These are phyloP conservation scores for Trididemnum clinides DNA, from an alignment of 23 tunicate species.

Conservation along the genomic window DNA sequence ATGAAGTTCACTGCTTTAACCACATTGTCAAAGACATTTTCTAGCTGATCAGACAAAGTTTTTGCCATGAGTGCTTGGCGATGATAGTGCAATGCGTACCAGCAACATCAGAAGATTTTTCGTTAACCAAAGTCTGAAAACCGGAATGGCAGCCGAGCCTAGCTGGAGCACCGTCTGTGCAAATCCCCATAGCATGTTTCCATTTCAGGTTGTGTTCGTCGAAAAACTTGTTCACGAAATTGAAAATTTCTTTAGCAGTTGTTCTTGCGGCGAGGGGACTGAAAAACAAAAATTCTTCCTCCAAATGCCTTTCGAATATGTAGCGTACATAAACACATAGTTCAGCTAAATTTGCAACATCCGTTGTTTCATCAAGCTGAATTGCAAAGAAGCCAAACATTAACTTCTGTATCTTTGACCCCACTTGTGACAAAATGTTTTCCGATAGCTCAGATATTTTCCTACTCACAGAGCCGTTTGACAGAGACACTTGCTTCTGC, in stretches of 20 bases:
- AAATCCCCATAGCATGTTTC: constrained; percentile 56
- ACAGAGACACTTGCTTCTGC: constrained; percentile 61
- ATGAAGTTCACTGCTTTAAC: constrained; percentile 56
- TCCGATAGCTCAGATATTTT: constrained; percentile 58
- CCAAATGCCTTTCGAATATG: constrained; percentile 54
- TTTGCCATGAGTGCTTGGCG: constrained; percentile 48
- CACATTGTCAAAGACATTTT: constrained; percentile 36
- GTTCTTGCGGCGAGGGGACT: constrained; percentile 39
- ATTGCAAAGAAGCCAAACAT: constrained; percentile 56
- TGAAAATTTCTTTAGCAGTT: constrained; percentile 47
- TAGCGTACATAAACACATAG: constrained; percentile 54
- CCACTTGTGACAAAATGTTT: constrained; percentile 70
- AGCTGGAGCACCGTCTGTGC: constrained; percentile 75
- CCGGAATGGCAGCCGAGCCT: constrained; percentile 67
- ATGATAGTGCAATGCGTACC: constrained; percentile 50
- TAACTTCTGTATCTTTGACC: constrained; percentile 59
- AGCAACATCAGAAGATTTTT: constrained; percentile 50
- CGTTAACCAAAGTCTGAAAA: constrained; percentile 48
- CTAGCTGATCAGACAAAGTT: constrained; percentile 31
- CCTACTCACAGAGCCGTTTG: constrained; percentile 66
- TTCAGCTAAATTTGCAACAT: constrained; percentile 58
- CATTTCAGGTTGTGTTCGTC: constrained; percentile 48
- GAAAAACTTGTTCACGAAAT: constrained; percentile 39
- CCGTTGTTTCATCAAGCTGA: constrained; percentile 69
- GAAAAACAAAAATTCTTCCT: constrained; percentile 49